Evolutionary conservation across 2,888 invertebrate genomes (phyloP).

Genomic region (Polydrusus pterygomalis): DNA sequence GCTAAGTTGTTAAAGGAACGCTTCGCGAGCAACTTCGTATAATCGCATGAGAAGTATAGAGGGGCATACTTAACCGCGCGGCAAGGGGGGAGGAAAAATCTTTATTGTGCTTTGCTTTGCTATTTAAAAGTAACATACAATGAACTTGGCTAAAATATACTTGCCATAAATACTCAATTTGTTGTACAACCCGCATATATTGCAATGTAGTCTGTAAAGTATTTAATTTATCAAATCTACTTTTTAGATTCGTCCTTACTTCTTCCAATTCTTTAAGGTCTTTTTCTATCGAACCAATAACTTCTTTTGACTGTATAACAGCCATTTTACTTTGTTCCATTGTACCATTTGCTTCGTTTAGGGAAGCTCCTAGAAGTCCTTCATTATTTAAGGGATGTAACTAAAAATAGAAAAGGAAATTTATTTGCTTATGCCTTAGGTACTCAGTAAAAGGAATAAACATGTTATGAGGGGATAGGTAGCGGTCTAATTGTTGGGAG

Average conservation of each 20-base stretch:
- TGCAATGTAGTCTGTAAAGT: conserved; percentile 76
- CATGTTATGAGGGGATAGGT: no score
- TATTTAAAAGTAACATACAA: no score
- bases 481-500: no score
- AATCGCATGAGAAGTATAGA: no score
- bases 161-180: conserved; percentile 83
- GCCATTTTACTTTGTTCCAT: conserved; percentile 73
- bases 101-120: no score
- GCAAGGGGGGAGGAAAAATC: no score
- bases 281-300: conserved; percentile 71
- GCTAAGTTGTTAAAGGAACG: no score
- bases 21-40: no score
- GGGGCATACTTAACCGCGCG: no score
- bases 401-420: conserved; percentile 54
- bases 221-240: conserved; percentile 75
- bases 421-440: no score
- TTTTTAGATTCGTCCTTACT: conserved; percentile 75
- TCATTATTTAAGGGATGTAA: conserved; percentile 78
- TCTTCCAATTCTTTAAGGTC: conserved; percentile 72
- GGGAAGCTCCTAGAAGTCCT: conserved; percentile 76
- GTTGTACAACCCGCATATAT: conserved; percentile 82
- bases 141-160: neutral
- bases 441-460: no score
- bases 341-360: conserved; percentile 72
- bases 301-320: conserved; percentile 70